Percentiles rank a stretch among this genome's conserved stretches.
Conservation (phyloP, 2,797 vertebrate species). For the Lycodopsis pacificus region DNA sequence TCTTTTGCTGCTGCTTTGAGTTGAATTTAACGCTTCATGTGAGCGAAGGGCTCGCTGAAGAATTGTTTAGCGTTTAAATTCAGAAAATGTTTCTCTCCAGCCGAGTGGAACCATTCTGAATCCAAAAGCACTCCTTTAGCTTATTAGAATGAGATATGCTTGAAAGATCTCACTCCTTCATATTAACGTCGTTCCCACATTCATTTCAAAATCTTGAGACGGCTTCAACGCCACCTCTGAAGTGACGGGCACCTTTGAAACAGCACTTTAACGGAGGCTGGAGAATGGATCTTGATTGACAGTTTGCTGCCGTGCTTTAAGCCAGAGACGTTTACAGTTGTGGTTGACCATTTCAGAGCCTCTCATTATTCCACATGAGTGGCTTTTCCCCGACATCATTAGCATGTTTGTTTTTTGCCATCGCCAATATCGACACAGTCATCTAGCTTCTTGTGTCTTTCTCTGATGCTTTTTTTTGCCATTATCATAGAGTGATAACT, state of each 20-base stretch:
- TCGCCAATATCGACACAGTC: conserved; percentile 23
- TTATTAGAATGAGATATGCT: conserved; percentile 78
- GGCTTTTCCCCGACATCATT: conserved; percentile 23
- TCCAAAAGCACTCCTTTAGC: conserved; percentile 65
- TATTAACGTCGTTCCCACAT: conserved; percentile 63
- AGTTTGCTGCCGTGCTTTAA: conserved; percentile 49
- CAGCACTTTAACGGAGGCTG: conserved; percentile 45
- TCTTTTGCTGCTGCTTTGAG: conserved; percentile 77
- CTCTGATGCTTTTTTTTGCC: conserved; percentile 15
- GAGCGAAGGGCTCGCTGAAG: conserved; percentile 72
- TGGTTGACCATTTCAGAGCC: conserved; percentile 48
- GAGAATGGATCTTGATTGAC: conserved; percentile 54
- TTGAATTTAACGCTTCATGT: conserved; percentile 83
- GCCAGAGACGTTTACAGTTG: conserved; percentile 46
- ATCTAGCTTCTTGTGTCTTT: conserved; percentile 47
- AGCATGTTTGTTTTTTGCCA: conserved; percentile 22
- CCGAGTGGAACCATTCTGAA: conserved; percentile 76
- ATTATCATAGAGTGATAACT: conserved; percentile 52
- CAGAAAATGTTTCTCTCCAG: conserved; percentile 81
- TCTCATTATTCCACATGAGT: conserved; percentile 41
- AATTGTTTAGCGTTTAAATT: conserved; percentile 81
- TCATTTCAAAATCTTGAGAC: conserved; percentile 67
- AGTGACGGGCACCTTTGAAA: conserved; percentile 54
- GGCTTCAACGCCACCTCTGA: conserved; percentile 57
- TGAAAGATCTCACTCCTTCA: conserved; percentile 70